Evolutionary conservation across 2,113 vertebrate genomes (phyloP), one percentile per base, ranked within the genome.

Genomic region (Tricholaema leucomelas): DNA sequence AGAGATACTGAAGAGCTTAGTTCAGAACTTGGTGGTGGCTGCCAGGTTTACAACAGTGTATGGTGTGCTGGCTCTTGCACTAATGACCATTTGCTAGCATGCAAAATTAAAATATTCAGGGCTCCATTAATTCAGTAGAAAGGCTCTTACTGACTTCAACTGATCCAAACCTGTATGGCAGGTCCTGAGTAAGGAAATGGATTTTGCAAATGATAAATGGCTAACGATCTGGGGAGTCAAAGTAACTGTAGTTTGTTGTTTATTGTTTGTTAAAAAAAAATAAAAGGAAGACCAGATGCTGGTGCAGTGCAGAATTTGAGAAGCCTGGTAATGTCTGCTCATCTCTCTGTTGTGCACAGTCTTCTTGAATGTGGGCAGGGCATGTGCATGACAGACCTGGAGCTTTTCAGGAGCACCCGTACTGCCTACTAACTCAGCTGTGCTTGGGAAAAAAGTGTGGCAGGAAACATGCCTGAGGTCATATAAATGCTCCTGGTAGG

Each of bases 161-260:
- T 55, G 42, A 85, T 81, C 58, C 71, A 40, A 72, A 19, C 19
- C 54, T 87, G 20, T 60, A 81, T 81, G 59, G 63, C 33, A 46
- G 33, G 25, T 88, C 61, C 50, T 85, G 81, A 86, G 85, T 17
- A 87, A 82, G 67, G 30, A 82, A 92, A 92, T 66, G 3, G 63
- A 84, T 88, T 93, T 69, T 65, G 55, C 38, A 78, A 55, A 86
- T 84, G 50, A 93, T 46, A 84, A 87, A 88, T 50, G 48, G 44
- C 31, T 72, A 61, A 70, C 25, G 48, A 27, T 87, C 21, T 59
- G 14, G 8, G n/a, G 17, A 82, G 31, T 66, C 50, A 80, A 44
- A 36, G 28, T 80, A 66, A 19, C 25, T 70, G 19, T 17, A 70
- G 31, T 42, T 42, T 42, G 42, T 42, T 42, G 5, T 5, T 42